These are phyloP conservation scores for Eptesicus fuscus DNA, from an alignment of 2,113 vertebrate species.

Conservation along the genomic window DNA sequence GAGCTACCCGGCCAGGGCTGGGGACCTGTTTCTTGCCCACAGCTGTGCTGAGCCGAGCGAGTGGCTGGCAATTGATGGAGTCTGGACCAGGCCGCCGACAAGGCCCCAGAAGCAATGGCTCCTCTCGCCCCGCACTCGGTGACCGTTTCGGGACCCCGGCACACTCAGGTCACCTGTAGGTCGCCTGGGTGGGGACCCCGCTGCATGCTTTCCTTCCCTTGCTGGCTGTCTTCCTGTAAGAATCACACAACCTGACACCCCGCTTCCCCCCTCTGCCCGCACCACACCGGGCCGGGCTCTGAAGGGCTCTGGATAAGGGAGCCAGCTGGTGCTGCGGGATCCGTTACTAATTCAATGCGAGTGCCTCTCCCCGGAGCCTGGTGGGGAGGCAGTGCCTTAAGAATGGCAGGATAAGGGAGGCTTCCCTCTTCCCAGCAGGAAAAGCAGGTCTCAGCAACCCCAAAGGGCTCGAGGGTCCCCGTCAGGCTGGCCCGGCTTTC, in stretches of 20 bases:
- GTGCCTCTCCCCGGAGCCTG: slow-evolving; percentile 64
- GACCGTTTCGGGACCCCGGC: slow-evolving; percentile 48
- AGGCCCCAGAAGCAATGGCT: slow-evolving; percentile 25
- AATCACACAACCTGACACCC: slow-evolving; percentile 82
- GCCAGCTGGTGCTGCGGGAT: slow-evolving; percentile 59
- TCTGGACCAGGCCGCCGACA: not conserved
- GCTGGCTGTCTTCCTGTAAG: slow-evolving; percentile 82
- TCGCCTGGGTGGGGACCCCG: slow-evolving; percentile 75
- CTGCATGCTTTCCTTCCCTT: slow-evolving; percentile 73
- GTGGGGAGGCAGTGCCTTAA: not conserved
- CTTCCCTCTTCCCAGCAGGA: not conserved
- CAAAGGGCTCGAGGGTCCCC: not conserved
- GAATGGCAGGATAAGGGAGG: not conserved
- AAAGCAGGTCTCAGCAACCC: not conserved
- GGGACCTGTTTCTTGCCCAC: not conserved
- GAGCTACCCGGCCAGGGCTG: not conserved
- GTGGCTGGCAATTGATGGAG: slow-evolving; percentile 11
- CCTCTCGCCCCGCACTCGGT: not conserved
- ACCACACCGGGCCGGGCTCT: slow-evolving; percentile 27
- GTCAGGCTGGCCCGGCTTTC: not conserved
- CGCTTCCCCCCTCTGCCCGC: slow-evolving; percentile 67
- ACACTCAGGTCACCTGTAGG: slow-evolving; percentile 48
- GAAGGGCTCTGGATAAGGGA: slow-evolving; percentile 73
- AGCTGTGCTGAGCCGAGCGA: not conserved
- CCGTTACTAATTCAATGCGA: slow-evolving; percentile 66